Evolutionary conservation across 2,888 invertebrate species (phyloP).

Genomic region (Allacma fusca): DNA sequence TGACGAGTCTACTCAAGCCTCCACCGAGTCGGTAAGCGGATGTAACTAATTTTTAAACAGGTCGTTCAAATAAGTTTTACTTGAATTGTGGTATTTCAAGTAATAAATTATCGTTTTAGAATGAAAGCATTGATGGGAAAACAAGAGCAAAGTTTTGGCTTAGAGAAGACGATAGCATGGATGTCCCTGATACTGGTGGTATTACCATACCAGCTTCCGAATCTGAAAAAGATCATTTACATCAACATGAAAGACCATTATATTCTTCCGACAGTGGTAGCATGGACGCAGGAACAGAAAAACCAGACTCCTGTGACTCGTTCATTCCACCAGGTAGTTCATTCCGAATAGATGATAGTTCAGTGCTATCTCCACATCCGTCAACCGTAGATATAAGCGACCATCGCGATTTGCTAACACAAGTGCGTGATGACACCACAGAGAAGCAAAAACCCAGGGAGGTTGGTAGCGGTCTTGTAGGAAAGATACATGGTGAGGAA

Average conservation of each 20-base stretch:
- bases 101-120: background rate
- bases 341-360: background rate
- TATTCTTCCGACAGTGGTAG: background rate
- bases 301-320: background rate
- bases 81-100: background rate
- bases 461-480: background rate
- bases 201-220: slow-evolving; percentile 69
- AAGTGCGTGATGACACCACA: background rate
- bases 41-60: background rate
- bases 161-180: slow-evolving; percentile 53
- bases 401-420: background rate
- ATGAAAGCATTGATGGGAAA: slow-evolving; percentile 23
- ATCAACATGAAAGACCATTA: background rate
- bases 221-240: slow-evolving; percentile 53
- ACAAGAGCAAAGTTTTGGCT: slow-evolving; percentile 47
- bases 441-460: background rate
- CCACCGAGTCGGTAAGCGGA: slow-evolving; percentile 16
- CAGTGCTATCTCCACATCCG: background rate
- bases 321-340: background rate
- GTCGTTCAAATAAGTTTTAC: no score
- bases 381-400: background rate
- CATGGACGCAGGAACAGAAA: background rate
- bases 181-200: slow-evolving; percentile 68
- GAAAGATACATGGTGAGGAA: background rate
- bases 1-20: slow-evolving; percentile 18